Evolutionary conservation across 2,113 vertebrate species (phyloP).

Genomic region (Tamias sibiricus): DNA sequence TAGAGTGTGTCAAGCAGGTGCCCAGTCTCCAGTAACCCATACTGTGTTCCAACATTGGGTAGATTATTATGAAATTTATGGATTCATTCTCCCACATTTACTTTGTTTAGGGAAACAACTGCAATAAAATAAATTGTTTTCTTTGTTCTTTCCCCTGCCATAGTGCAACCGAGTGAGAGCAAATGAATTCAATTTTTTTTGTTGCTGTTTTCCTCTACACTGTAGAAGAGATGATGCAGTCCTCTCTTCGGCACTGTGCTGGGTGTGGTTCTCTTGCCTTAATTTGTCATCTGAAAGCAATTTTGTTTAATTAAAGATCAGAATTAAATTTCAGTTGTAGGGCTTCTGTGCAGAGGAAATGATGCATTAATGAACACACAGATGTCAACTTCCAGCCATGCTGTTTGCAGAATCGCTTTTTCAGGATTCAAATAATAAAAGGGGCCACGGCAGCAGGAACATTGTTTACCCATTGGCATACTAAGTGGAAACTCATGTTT

Average conservation of each 20-base stretch:
- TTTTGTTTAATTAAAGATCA: constrained; percentile 88
- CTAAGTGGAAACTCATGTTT: constrained; percentile 24
- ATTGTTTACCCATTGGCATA: background rate
- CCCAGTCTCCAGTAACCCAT: background rate
- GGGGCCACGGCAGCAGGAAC: background rate
- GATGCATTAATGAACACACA: constrained; percentile 86
- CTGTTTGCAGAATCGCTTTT: constrained; percentile 69
- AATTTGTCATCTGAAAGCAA: constrained; percentile 87
- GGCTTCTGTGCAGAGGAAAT: constrained; percentile 88
- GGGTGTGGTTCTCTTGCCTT: constrained; percentile 84
- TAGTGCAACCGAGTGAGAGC: constrained; percentile 54
- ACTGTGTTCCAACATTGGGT: background rate
- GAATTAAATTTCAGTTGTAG: constrained; percentile 87
- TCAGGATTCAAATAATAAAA: constrained; percentile 26
- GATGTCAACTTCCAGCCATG: constrained; percentile 82
- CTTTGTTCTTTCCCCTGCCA: no score
- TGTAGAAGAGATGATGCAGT: constrained; percentile 52
- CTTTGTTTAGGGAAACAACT: constrained; percentile 57
- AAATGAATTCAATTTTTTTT: constrained; percentile 61
- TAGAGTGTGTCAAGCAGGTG: background rate
- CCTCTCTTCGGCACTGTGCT: constrained; percentile 71
- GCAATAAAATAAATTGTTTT: background rate
- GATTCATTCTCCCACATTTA: constrained; percentile 32
- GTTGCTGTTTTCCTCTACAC: constrained; percentile 52
- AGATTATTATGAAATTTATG: background rate